phyloP scores from a whole-genome alignment of 2,113 vertebrate species.

The Globicephala melas region DNA sequence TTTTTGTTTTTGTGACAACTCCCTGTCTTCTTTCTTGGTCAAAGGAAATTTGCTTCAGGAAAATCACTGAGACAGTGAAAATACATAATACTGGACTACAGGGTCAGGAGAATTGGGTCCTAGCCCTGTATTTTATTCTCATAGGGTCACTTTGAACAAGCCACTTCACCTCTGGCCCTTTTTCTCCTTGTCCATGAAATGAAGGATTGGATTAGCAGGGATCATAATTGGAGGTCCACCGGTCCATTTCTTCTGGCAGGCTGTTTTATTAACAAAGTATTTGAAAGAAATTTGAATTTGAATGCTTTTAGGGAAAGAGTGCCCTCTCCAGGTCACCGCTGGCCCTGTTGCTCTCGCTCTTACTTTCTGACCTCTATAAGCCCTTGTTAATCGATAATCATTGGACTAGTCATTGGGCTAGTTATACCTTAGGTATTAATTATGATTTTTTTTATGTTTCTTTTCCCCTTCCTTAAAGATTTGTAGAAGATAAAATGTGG shows the following conservation, averaged over 20 bases:
- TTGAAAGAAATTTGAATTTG: not conserved
- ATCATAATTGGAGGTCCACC: not conserved
- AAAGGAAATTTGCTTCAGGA: not conserved
- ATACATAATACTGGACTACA: not conserved
- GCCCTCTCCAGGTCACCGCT: not conserved
- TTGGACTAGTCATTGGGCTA: not conserved
- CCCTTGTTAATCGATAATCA: not conserved
- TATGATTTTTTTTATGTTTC: not conserved
- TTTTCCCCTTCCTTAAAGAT: constrained; percentile 82
- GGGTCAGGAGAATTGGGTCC: not conserved
- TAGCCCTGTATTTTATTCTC: not conserved
- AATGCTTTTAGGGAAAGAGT: not conserved
- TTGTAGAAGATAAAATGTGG: constrained; percentile 99
- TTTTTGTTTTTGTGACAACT: not conserved
- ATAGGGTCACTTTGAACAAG: not conserved
- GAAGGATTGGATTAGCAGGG: not conserved
- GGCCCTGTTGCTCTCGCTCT: not conserved
- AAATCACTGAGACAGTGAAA: not conserved
- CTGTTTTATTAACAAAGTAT: not conserved
- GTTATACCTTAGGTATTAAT: not conserved
- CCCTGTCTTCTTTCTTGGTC: not conserved
- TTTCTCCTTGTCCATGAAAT: not conserved
- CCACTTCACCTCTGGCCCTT: not conserved
- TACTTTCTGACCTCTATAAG: not conserved
- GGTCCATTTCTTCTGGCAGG: not conserved